Conservation (phyloP, 1,140 invertebrate genomes). For the Scaptodrosophila lebanonensis region DNA sequence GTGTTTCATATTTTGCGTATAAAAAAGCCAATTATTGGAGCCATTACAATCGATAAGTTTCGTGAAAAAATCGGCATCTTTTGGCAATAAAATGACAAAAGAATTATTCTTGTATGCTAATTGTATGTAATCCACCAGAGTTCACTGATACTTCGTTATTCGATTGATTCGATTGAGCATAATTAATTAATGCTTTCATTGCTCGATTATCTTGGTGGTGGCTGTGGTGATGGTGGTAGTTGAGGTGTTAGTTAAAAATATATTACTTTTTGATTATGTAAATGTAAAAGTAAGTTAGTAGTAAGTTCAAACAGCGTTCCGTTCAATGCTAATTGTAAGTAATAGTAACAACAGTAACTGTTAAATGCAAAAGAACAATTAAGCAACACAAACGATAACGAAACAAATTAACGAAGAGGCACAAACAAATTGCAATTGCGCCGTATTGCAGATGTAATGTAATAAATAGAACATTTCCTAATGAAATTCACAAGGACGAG, state of each 20-base stretch:
- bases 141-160: constrained; percentile 53
- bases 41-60: constrained; percentile 78
- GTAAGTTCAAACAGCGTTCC: constrained; percentile 58
- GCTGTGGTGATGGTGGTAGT: no score
- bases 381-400: constrained; percentile 18
- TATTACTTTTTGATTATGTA: constrained; percentile 77
- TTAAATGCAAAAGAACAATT: constrained; percentile 11
- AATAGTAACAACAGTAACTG: neutral
- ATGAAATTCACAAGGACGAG: no score
- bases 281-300: constrained; percentile 32
- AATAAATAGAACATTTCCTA: no score
- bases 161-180: constrained; percentile 28
- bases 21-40: constrained; percentile 74
- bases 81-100: constrained; percentile 78
- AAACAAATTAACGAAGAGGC: no score
- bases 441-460: no score
- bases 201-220: constrained; percentile 37
- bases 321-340: constrained; percentile 48
- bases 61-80: constrained; percentile 77
- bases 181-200: constrained; percentile 47
- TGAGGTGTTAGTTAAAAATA: constrained; percentile 47
- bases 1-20: constrained; percentile 34
- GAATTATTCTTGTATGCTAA: constrained; percentile 76
- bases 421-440: no score
- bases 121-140: constrained; percentile 50